Conservation (phyloP, 2,888 invertebrate genomes). For the Tillus elongatus region DNA sequence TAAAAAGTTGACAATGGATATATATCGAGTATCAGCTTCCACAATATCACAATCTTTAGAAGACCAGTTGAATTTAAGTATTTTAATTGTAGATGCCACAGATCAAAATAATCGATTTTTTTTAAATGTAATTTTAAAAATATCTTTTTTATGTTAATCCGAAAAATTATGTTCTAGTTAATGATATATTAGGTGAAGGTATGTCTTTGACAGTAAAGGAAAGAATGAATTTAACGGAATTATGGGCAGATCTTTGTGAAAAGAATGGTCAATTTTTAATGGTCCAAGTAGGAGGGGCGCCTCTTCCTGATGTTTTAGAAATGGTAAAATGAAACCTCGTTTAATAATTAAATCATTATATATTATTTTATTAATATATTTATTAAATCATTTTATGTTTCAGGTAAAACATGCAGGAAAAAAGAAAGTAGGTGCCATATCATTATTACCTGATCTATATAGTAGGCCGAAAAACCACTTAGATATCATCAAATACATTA, state of each 20-base stretch:
- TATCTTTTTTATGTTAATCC: too few species aligned
- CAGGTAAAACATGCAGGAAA: constrained; percentile 58
- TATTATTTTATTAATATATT: constrained; percentile 4
- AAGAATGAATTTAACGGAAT: constrained; percentile 24
- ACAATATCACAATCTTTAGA: too few species aligned
- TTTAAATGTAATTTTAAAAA: too few species aligned
- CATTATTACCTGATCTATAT: constrained; percentile 66
- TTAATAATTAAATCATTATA: too few species aligned
- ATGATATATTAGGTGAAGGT: constrained; percentile 29
- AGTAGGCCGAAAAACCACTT: constrained; percentile 53
- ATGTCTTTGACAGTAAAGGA: constrained; percentile 27
- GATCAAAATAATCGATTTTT: too few species aligned
- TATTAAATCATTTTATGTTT: constrained; percentile 10
- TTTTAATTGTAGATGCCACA: too few species aligned
- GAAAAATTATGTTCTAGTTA: constrained; percentile 21
- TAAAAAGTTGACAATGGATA: too few species aligned
- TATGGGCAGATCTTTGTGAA: constrained; percentile 26
- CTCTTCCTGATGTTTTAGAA: constrained; percentile 28
- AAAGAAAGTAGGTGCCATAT: constrained; percentile 53
- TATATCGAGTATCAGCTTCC: too few species aligned
- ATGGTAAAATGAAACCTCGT: constrained; percentile 21
- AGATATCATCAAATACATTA: constrained; percentile 56
- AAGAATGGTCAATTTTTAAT: constrained; percentile 26
- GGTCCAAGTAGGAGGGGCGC: constrained; percentile 31
- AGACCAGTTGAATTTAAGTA: too few species aligned